Evolutionary conservation across 2,888 invertebrate species (phyloP).

Genomic region (Epirrita christyi): DNA sequence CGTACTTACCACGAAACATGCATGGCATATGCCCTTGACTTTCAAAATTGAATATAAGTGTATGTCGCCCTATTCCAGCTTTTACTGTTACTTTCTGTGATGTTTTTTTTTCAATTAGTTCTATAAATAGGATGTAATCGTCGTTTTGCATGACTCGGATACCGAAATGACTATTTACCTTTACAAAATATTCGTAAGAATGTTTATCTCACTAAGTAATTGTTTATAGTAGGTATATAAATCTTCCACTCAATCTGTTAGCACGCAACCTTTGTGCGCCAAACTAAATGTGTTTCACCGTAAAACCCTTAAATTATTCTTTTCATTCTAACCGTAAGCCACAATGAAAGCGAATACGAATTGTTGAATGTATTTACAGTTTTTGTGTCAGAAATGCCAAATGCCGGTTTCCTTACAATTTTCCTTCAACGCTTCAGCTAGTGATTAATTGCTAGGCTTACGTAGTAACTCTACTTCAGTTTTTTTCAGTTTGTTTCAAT

Average conservation of each 20-base stretch:
- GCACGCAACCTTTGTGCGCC: slow-evolving; percentile 26
- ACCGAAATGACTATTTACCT: slow-evolving; percentile 13
- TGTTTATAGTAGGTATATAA: slow-evolving; percentile 16
- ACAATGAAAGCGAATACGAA: not conserved
- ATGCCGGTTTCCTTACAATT: slow-evolving; percentile 3
- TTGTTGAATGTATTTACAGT: not conserved
- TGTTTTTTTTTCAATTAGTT: not conserved
- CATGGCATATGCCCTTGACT: slow-evolving; percentile 18
- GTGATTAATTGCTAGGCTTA: not conserved
- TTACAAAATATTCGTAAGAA: slow-evolving; percentile 14
- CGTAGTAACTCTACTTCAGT: slow-evolving; percentile 15
- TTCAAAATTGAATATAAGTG: slow-evolving; percentile 11
- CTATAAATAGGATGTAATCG: slow-evolving; percentile 9
- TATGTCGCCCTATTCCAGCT: slow-evolving; percentile 22
- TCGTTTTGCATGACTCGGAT: slow-evolving; percentile 27
- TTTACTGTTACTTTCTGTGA: slow-evolving; percentile 11
- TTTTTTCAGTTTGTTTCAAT: slow-evolving; percentile 20
- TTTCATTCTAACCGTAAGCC: too few relatives aligned
- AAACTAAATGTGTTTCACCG: slow-evolving; percentile 3
- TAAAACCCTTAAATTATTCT: too few relatives aligned
- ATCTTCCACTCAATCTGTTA: slow-evolving; percentile 21
- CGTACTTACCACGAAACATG: slow-evolving; percentile 16
- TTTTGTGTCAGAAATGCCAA: not conserved
- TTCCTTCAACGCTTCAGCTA: slow-evolving; percentile 1
- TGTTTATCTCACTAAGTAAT: slow-evolving; percentile 16